Evolutionary conservation across 2,888 invertebrate genomes (phyloP).

Genomic region (Cephus rjabovi): DNA sequence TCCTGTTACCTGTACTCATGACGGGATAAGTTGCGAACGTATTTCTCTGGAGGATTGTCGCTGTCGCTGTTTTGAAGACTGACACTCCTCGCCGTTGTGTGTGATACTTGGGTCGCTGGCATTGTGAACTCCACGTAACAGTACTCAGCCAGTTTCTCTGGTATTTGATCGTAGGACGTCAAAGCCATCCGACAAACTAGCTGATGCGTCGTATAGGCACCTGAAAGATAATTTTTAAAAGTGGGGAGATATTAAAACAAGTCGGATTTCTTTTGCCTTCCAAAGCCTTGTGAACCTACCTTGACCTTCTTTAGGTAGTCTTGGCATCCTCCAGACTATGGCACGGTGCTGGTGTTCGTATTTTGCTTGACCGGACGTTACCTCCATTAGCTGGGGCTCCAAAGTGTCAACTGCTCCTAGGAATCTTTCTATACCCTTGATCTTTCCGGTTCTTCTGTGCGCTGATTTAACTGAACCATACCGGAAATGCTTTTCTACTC

Average conservation of each 20-base stretch:
- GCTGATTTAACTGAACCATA: conserved; percentile 66
- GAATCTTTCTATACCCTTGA: conserved; percentile 92
- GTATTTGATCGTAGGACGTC: conserved; percentile 97
- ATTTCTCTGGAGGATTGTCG: conserved; percentile 96
- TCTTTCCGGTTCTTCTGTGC: conserved; percentile 83
- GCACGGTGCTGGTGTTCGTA: conserved; percentile 98
- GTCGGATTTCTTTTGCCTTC: background rate
- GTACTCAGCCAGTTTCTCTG: conserved; percentile 89
- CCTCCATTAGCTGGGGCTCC: conserved; percentile 93
- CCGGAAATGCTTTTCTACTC: conserved; percentile 96
- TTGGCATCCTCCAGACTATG: conserved; percentile 98
- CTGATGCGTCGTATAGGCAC: conserved; percentile 97
- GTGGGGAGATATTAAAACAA: background rate
- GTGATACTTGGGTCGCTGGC: conserved; percentile 96
- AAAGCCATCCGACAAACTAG: conserved; percentile 94
- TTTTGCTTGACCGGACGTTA: conserved; percentile 96
- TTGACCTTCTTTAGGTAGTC: conserved; percentile 98
- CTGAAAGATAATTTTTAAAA: conserved; percentile 67
- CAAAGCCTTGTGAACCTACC: conserved; percentile 70
- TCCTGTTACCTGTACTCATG: conserved; percentile 86
- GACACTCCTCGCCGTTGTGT: conserved; percentile 95
- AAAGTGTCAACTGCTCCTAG: conserved; percentile 91
- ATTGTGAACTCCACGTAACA: conserved; percentile 97
- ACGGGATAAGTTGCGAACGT: conserved; percentile 94
- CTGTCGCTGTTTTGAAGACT: conserved; percentile 87